Conservation (phyloP, 2,888 invertebrate species). For the Ernsta delagoae region DNA sequence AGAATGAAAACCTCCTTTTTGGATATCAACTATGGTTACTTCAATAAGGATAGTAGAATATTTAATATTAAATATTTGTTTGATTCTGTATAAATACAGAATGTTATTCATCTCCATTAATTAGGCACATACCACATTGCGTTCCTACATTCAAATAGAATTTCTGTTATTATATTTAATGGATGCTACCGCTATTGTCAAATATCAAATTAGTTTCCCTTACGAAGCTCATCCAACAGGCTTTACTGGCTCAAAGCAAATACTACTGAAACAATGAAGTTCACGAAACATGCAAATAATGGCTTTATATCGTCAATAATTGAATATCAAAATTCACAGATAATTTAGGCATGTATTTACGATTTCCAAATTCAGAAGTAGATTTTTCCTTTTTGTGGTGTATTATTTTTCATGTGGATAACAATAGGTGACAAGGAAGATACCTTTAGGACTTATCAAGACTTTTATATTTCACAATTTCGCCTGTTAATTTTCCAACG, state of each 20-base stretch:
- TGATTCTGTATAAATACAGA: background rate
- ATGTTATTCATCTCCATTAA: background rate
- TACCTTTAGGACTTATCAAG: too few relatives aligned
- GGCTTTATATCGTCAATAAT: background rate
- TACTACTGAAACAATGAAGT: background rate
- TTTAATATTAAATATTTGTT: too few relatives aligned
- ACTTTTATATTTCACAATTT: too few relatives aligned
- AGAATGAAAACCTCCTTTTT: too few relatives aligned
- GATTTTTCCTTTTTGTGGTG: too few relatives aligned
- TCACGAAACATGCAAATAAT: background rate
- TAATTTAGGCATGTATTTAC: background rate
- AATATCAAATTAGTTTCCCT: conserved; percentile 7
- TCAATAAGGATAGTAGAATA: too few relatives aligned
- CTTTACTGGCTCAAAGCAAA: background rate
- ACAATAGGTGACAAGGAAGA: too few relatives aligned
- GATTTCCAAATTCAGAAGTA: background rate
- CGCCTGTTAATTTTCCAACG: too few relatives aligned
- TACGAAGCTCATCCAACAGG: background rate
- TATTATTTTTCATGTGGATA: too few relatives aligned
- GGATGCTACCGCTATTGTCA: background rate
- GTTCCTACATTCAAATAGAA: background rate
- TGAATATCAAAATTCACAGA: background rate
- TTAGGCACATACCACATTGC: background rate
- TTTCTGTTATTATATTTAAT: background rate
- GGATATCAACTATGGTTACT: too few relatives aligned